These are phyloP conservation scores for Chaunax sp. DNA, from an alignment of 2,797 vertebrate genomes.

Conservation along the genomic window DNA sequence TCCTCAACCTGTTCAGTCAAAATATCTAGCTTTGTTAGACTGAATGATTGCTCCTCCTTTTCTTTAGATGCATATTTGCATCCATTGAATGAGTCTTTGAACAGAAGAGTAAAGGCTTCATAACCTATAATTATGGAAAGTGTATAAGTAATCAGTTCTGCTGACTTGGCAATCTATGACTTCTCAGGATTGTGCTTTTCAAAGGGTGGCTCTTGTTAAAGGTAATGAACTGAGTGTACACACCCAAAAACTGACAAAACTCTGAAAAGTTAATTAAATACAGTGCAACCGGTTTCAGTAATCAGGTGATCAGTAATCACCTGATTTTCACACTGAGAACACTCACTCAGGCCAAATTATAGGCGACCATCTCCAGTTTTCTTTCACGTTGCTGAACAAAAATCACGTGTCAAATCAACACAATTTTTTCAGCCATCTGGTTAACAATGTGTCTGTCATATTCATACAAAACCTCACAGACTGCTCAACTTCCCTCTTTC, in stretches of 20 bases:
- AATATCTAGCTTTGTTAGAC: neutral
- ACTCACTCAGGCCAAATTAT: neutral
- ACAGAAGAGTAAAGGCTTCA: neutral
- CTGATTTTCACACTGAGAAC: neutral
- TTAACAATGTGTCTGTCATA: neutral
- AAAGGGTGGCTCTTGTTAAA: neutral
- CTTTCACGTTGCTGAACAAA: neutral
- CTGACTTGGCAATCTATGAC: too few relatives aligned
- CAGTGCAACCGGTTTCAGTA: constrained; percentile 1
- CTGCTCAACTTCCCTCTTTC: constrained; percentile 4
- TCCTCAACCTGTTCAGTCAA: neutral
- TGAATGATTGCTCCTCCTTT: too few relatives aligned
- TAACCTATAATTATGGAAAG: constrained; percentile 9
- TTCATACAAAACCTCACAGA: neutral
- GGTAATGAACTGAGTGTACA: constrained; percentile 6
- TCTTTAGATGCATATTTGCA: neutral
- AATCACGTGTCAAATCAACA: neutral
- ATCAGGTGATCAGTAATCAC: constrained; percentile 3
- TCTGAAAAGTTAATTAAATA: neutral
- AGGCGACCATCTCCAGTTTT: neutral
- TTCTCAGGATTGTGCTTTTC: constrained; percentile 4
- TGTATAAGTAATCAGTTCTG: neutral
- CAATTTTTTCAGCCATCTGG: neutral
- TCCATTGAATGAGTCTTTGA: neutral
- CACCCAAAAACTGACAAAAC: constrained; percentile 10